Conservation (phyloP, 1,140 invertebrate species). For the Lethrus apterus region DNA sequence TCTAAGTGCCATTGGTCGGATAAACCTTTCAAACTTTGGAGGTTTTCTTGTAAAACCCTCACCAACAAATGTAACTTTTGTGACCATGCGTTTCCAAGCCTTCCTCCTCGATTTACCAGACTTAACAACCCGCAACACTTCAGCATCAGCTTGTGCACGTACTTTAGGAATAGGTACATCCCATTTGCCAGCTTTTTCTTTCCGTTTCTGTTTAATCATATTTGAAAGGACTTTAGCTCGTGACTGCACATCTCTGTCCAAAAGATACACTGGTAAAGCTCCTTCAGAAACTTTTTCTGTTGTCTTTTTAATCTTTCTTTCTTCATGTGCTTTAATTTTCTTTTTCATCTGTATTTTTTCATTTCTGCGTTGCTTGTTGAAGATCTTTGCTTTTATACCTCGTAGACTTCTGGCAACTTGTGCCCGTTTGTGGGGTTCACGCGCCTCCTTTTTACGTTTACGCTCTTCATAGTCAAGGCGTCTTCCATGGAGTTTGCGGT, state of each 20-base stretch:
- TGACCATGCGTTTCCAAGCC: slow-evolving; percentile 99
- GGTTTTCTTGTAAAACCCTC: slow-evolving; percentile 98
- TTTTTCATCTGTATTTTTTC: slow-evolving; percentile 99
- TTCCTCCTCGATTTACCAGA: slow-evolving; percentile 94
- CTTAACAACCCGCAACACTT: slow-evolving; percentile 93
- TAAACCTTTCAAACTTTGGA: slow-evolving; percentile 99
- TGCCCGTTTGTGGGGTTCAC: slow-evolving; percentile 83
- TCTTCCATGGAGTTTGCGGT: slow-evolving; percentile 91
- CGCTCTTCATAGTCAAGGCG: slow-evolving; percentile 97
- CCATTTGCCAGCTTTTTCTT: slow-evolving; percentile 99
- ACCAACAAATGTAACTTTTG: slow-evolving; percentile 96
- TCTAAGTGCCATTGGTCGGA: slow-evolving; percentile 93
- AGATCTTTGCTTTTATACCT: slow-evolving; percentile 96
- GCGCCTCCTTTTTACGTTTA: slow-evolving; percentile 91
- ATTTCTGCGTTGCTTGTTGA: slow-evolving; percentile 91
- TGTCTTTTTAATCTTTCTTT: slow-evolving; percentile 82
- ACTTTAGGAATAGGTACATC: slow-evolving; percentile 99
- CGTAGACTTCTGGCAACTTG: slow-evolving; percentile 86
- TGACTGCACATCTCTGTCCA: slow-evolving; percentile 93
- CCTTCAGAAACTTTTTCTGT: slow-evolving; percentile 79
- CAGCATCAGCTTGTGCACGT: slow-evolving; percentile 91
- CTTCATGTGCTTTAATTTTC: slow-evolving; percentile 89
- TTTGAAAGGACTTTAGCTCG: slow-evolving; percentile 95
- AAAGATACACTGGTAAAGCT: slow-evolving; percentile 89
- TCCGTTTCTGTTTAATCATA: slow-evolving; percentile 99